Percentiles rank a stretch among this genome's conserved stretches.
phyloP scores from a whole-genome alignment of 1,140 invertebrate species.

The Caenorhabditis latens region DNA sequence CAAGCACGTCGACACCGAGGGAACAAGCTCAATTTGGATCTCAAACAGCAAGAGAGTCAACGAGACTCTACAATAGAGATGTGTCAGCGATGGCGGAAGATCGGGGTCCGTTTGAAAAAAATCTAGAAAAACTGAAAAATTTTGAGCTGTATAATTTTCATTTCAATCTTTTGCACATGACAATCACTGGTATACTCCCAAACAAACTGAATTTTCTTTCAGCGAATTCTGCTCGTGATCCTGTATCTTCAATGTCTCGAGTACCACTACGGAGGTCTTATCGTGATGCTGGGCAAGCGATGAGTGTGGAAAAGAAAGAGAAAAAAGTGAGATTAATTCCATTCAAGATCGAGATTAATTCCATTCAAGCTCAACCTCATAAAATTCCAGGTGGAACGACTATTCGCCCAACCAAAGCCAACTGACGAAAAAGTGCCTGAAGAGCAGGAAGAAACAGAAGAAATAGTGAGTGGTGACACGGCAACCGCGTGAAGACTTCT shows the following conservation, averaged over 20 bases:
- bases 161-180: too few relatives aligned
- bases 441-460: constrained; percentile 48
- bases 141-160: not conserved
- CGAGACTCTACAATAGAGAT: constrained; percentile 31
- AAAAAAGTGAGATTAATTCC: not conserved
- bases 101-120: constrained; percentile 8
- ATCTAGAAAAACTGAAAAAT: not conserved
- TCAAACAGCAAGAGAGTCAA: constrained; percentile 32
- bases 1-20: constrained; percentile 4
- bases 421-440: constrained; percentile 31
- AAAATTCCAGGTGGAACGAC: constrained; percentile 17
- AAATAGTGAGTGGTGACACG: constrained; percentile 50
- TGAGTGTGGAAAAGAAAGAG: constrained; percentile 35
- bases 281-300: constrained; percentile 19
- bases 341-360: not conserved
- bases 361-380: not conserved
- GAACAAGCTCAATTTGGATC: not conserved
- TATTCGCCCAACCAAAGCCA: constrained; percentile 35
- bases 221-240: constrained; percentile 20
- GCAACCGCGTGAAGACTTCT: constrained; percentile 43
- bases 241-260: constrained; percentile 22
- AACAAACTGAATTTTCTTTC: not conserved
- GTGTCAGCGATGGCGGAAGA: not conserved
- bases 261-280: constrained; percentile 31
- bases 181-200: too few relatives aligned